These are phyloP conservation scores for Scophthalmus maximus DNA, from an alignment of 2,113 vertebrate genomes.

Conservation along the genomic window DNA sequence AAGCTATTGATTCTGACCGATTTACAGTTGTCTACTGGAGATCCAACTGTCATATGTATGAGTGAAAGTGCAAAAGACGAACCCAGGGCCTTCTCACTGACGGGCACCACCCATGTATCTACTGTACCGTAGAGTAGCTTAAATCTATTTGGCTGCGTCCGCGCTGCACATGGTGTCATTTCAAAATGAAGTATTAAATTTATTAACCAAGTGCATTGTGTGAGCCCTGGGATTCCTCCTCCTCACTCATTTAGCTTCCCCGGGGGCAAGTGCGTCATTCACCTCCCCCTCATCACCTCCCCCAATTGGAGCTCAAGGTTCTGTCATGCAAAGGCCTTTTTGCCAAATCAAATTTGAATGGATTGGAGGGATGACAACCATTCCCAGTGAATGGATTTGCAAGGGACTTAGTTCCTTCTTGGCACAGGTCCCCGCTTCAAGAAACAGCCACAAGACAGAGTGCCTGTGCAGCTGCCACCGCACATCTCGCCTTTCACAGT, in stretches of 20 bases:
- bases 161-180: constrained; percentile 23
- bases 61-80: no score
- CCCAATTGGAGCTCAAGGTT: constrained; percentile 62
- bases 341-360: constrained; percentile 82
- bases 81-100: no score
- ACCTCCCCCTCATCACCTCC: constrained; percentile 64
- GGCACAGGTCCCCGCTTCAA: constrained; percentile 57
- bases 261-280: constrained; percentile 47
- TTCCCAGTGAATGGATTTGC: constrained; percentile 77
- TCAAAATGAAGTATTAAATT: constrained; percentile 46
- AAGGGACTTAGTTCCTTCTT: constrained; percentile 73
- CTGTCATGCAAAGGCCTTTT: constrained; percentile 74
- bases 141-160: constrained; percentile 18
- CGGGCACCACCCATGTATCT: no score
- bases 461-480: constrained; percentile 55
- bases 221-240: constrained; percentile 51
- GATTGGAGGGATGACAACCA: constrained; percentile 78
- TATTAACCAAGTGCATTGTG: constrained; percentile 49
- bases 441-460: constrained; percentile 57
- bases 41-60: no score
- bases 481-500: constrained; percentile 48
- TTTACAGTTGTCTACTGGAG: no score
- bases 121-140: not conserved
- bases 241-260: constrained; percentile 55
- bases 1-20: no score